A percentile compares a stretch with the other conserved stretches of the same genome.
These are phyloP conservation scores for Gadopsis bispinosus DNA, from an alignment of 2,797 vertebrate species.

Conservation along the genomic window DNA sequence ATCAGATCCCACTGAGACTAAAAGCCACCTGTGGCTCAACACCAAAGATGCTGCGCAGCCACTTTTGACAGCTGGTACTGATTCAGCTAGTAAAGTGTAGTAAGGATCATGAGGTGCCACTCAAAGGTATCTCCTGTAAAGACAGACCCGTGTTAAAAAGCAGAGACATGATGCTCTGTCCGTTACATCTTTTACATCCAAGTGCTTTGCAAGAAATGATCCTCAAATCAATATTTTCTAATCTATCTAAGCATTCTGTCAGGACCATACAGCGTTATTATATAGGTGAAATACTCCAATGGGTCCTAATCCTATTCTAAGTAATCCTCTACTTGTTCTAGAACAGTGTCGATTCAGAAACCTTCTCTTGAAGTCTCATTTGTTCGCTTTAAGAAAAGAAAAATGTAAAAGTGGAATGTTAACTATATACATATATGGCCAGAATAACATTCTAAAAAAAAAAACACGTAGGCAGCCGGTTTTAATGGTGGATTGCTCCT, in stretches of 20 bases:
- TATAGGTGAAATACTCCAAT: not conserved
- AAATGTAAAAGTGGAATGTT: not conserved
- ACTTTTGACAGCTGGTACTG: slow-evolving; percentile 28
- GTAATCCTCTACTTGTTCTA: not conserved
- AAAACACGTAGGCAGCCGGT: not conserved
- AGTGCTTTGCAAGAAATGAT: not conserved
- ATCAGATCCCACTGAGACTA: not conserved
- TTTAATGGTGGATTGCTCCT: not conserved
- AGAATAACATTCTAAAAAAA: not conserved
- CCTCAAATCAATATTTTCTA: not conserved
- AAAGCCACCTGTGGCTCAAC: slow-evolving; percentile 22
- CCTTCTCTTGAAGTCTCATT: not conserved
- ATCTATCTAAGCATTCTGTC: not conserved
- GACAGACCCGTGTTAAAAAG: not conserved
- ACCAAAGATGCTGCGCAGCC: slow-evolving; percentile 1
- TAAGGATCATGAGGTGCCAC: not conserved
- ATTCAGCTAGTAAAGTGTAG: no score
- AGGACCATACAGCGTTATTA: not conserved
- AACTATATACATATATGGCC: no score
- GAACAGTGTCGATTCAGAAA: not conserved
- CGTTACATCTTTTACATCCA: not conserved
- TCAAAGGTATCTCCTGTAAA: not conserved
- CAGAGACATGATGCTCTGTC: not conserved
- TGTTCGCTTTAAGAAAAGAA: not conserved
- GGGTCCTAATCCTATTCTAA: not conserved